Percentiles rank a stretch among this genome's conserved stretches.
Conservation (phyloP, 1,140 invertebrate genomes). For the Ooceraea biroi region DNA sequence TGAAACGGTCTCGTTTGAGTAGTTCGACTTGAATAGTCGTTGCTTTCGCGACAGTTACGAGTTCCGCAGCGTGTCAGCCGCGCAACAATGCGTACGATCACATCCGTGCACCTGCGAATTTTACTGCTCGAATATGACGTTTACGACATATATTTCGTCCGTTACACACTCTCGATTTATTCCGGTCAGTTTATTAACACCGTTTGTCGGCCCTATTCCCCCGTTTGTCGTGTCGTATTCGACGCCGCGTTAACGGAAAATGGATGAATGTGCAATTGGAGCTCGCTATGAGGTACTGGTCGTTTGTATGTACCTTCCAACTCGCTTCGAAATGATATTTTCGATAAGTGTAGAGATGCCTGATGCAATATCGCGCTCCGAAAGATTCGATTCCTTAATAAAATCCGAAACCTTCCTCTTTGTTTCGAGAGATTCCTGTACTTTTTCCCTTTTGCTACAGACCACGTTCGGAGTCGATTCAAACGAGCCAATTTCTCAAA, state of each 20-base stretch:
- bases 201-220: conserved; percentile 6
- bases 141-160: conserved; percentile 31
- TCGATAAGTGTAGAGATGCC: not conserved
- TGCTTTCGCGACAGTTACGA: conserved; percentile 15
- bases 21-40: conserved; percentile 6
- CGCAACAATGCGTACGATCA: conserved; percentile 24
- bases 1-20: not conserved
- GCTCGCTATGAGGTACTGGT: not conserved
- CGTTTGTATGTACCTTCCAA: not conserved
- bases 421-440: not conserved
- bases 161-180: conserved; percentile 51
- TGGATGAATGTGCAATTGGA: conserved; percentile 10
- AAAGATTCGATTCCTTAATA: not conserved
- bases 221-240: conserved; percentile 13
- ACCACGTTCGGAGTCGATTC: not conserved
- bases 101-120: conserved; percentile 15
- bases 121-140: conserved; percentile 40
- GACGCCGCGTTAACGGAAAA: conserved; percentile 15
- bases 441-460: not conserved
- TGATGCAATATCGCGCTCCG: not conserved
- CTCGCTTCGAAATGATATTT: conserved; percentile 9
- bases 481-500: no score
- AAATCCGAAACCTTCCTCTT: not conserved
- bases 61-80: not conserved
- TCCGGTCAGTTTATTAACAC: conserved; percentile 52